phyloP scores from a whole-genome alignment of 2,113 vertebrate species.

The Gymnorhina tibicen region DNA sequence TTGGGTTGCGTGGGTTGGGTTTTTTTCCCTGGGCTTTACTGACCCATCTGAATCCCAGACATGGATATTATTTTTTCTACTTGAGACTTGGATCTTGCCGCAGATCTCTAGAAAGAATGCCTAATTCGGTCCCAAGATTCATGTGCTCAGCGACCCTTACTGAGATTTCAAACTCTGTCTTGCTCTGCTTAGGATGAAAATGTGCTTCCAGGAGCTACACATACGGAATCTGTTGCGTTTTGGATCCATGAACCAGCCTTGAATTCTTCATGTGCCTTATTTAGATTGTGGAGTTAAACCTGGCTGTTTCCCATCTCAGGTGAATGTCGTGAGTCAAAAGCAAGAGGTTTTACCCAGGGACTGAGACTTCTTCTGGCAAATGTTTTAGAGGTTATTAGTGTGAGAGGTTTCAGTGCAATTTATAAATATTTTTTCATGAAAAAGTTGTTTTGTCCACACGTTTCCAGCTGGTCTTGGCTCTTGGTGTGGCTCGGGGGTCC shows the following conservation, averaged over 20 bases:
- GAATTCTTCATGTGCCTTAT: not conserved
- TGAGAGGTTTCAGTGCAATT: not conserved
- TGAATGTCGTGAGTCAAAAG: not conserved
- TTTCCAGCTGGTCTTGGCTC: not conserved
- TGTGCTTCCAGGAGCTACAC: not conserved
- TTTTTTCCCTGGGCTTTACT: not conserved
- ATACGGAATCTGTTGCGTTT: not conserved
- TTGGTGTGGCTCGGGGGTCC: not conserved
- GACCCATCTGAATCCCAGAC: not conserved
- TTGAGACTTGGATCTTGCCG: not conserved
- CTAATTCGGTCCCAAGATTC: not conserved
- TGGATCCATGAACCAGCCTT: not conserved
- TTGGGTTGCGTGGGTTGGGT: rapidly evolving
- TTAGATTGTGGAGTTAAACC: not conserved
- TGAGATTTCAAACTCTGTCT: not conserved
- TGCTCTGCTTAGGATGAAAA: not conserved
- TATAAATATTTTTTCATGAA: not conserved
- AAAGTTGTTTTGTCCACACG: rapidly evolving
- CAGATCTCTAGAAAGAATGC: not conserved
- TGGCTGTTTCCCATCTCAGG: not conserved
- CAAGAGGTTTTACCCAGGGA: not conserved
- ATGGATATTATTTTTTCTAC: not conserved
- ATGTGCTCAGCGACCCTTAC: rapidly evolving
- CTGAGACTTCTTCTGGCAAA: not conserved
- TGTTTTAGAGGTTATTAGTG: not conserved